Percentiles rank a stretch among this genome's conserved stretches.
phyloP scores from a whole-genome alignment of 23 tunicate genomes.

The Oikopleura albicans region DNA sequence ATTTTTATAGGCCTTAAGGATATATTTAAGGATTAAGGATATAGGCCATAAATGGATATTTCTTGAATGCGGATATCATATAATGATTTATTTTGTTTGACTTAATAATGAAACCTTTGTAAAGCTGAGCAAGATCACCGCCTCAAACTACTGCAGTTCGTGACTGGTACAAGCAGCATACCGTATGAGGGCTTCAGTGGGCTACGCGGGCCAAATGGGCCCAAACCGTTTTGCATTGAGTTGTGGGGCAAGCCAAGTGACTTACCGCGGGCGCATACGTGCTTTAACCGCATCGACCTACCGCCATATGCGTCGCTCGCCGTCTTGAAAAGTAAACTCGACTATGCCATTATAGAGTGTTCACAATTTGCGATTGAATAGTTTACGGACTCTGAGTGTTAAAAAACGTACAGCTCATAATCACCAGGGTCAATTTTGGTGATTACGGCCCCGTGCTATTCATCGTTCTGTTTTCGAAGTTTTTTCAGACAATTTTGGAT shows the following conservation, averaged over 20 bases:
- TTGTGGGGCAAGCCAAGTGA: conserved; percentile 65
- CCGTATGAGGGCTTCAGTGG: conserved; percentile 94
- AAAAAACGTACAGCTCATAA: no score
- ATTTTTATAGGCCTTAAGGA: no score
- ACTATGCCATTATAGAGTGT: conserved; percentile 61
- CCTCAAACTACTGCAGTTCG: conserved; percentile 71
- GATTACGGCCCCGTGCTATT: no score
- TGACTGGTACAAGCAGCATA: conserved; percentile 84
- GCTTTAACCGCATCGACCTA: conserved; percentile 83
- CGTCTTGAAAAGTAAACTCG: conserved; percentile 55
- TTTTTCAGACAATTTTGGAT: no score
- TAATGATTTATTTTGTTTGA: no score
- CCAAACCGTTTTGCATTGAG: conserved; percentile 88
- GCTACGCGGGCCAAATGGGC: conserved; percentile 92
- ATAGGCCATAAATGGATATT: no score
- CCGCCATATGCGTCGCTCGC: conserved; percentile 44
- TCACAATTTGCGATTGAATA: conserved; percentile 68
- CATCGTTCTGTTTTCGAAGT: no score
- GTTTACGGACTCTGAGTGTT: no score
- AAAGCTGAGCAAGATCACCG: conserved; percentile 72
- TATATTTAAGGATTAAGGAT: no score
- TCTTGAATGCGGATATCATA: no score
- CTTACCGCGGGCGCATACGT: conserved; percentile 91
- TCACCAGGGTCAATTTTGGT: no score
- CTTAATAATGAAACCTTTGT: no score